Base-by-base conservation (phyloP, 2,113 vertebrate species). In the Tautogolabrus adspersus region DNA sequence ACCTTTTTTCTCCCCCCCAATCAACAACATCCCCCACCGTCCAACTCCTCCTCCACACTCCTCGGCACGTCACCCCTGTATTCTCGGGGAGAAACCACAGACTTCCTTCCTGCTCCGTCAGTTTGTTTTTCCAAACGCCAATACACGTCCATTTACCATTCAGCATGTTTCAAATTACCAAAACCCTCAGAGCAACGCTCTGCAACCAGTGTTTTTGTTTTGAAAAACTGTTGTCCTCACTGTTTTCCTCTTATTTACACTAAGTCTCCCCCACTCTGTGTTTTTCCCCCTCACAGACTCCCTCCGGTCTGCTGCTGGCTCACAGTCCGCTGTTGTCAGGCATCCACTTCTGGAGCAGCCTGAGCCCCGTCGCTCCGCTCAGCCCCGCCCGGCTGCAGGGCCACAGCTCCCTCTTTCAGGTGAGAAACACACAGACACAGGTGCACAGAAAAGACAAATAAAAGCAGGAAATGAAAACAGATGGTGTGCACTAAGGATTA, bases 331-430 rank as follows among this genome's bases (percentile, higher is more conserved):
- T 98, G 87, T 91, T 98, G 64, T 97, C 97, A 60, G 97, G 96
- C 87, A 97, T 98, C 87, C 97, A 98, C 74, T 98, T 98, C 93
- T 98, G 97, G 97, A 98, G 97, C 94, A 98, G 96, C 87, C 93
- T 98, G 75, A 98, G 97, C 71, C 97, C 97, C 6, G 96, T 96
- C 3, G 96, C 96, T 81, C 97, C 97, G 5, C 92, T 98, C 91
- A 98, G 97, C 94, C 97, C 97, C 81, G 97, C 96, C 95, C 94
- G 97, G 93, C 95, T 97, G 92, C 97, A 97, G 91, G 96, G 96
- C 90, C 96, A 97, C 93, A 94, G 94, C 82, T 97, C 95, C 69
- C 93, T 97, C 72, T 98, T 98, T 85, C 97, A 98, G 97, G 97
- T 98, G 89, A 88, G 94, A 86, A 56, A 40, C 34, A 12, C 51